Evolutionary conservation across 2,888 invertebrate genomes (phyloP).

Genomic region (Chloroclystis v-ata): DNA sequence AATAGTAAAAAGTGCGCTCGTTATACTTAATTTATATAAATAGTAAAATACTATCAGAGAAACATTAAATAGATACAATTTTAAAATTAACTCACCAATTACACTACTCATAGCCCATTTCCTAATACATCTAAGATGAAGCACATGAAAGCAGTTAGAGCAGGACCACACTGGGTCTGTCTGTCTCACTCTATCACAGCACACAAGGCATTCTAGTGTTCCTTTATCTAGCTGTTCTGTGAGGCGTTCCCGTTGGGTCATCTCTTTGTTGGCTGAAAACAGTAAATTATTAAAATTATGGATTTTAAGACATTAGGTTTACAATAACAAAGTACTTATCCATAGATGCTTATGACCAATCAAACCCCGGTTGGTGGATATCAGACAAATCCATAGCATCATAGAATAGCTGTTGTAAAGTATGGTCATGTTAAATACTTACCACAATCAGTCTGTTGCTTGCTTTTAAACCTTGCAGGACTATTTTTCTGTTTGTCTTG

Average conservation of each 20-base stretch:
- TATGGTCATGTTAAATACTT: no score
- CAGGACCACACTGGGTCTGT: slow-evolving; percentile 94
- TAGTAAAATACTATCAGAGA: no score
- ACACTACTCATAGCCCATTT: slow-evolving; percentile 94
- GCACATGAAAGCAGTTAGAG: slow-evolving; percentile 92
- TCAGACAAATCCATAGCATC: no score
- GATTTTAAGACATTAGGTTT: no score
- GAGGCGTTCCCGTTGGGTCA: slow-evolving; percentile 90
- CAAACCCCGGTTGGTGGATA: no score
- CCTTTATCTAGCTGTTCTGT: slow-evolving; percentile 90
- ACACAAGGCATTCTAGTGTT: slow-evolving; percentile 94
- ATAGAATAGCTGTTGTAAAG: no score
- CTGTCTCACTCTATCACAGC: slow-evolving; percentile 91
- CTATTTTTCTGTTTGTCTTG: slow-evolving; percentile 40
- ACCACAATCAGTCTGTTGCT: slow-evolving; percentile 42
- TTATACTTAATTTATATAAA: no score
- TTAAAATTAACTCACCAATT: slow-evolving; percentile 65
- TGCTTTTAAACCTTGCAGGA: slow-evolving; percentile 47
- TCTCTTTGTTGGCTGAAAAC: slow-evolving; percentile 63
- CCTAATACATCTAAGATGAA: slow-evolving; percentile 93
- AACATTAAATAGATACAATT: no score
- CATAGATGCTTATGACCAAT: no score
- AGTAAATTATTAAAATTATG: no score
- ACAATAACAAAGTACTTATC: no score
- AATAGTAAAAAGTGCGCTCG: no score